These are phyloP conservation scores for Exaiptasia diaphana DNA, from an alignment of 64 coral and sea anemone species.

Conservation along the genomic window DNA sequence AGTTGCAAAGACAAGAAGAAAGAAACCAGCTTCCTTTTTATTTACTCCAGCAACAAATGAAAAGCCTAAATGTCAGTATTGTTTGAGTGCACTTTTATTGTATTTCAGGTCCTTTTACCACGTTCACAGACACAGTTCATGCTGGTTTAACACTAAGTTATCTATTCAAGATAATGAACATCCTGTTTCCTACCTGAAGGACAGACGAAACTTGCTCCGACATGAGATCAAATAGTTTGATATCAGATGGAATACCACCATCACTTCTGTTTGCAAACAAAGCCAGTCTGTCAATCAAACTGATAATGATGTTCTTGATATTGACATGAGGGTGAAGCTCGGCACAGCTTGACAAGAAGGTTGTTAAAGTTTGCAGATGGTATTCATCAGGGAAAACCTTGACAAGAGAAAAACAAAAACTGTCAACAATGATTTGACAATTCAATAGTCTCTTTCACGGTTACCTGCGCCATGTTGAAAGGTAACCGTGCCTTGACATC, in stretches of 20 bases:
- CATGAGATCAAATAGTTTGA: slow-evolving; percentile 92
- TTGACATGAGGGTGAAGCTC: slow-evolving; percentile 91
- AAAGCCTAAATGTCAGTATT: too few relatives aligned
- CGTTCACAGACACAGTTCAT: too few relatives aligned
- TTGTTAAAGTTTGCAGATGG: slow-evolving; percentile 85
- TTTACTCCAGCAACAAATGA: too few relatives aligned
- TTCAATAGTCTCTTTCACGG: too few relatives aligned
- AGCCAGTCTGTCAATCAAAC: slow-evolving; percentile 78
- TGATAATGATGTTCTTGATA: slow-evolving; percentile 97
- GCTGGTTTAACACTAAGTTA: too few relatives aligned
- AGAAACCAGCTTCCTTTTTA: too few relatives aligned
- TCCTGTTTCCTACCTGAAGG: slow-evolving; percentile 84
- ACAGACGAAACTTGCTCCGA: slow-evolving; percentile 95
- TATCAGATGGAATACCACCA: slow-evolving; percentile 89
- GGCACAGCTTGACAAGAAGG: slow-evolving; percentile 83
- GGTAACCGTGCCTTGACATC: too few relatives aligned
- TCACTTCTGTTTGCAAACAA: slow-evolving; percentile 95
- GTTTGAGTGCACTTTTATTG: too few relatives aligned
- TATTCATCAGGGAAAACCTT: slow-evolving; percentile 98
- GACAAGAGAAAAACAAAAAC: neutral
- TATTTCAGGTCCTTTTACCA: too few relatives aligned
- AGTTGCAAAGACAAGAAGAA: too few relatives aligned
- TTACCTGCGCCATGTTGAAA: too few relatives aligned
- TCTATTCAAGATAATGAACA: too few relatives aligned
- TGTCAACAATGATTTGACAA: neutral